A percentile compares a stretch with the other conserved stretches of the same genome.
phyloP scores from a whole-genome alignment of 2,113 vertebrate genomes.

The Tragelaphus imberbis region DNA sequence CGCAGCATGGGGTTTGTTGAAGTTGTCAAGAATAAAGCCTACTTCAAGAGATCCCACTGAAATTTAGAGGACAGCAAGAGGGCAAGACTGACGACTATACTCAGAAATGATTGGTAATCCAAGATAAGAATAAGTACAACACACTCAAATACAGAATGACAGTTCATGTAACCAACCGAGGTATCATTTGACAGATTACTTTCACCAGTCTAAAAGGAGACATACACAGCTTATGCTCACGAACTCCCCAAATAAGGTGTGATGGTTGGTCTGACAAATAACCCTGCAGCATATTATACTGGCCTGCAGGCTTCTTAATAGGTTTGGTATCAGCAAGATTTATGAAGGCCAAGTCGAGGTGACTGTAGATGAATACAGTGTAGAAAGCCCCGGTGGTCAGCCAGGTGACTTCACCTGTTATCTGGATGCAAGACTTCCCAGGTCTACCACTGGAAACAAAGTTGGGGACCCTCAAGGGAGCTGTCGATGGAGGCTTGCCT shows the following conservation, averaged over 20 bases:
- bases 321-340: background rate
- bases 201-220: background rate
- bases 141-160: background rate
- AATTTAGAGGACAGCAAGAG: background rate
- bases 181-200: background rate
- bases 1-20: background rate
- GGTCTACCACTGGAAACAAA: background rate
- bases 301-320: background rate
- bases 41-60: background rate
- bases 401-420: background rate
- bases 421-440: background rate
- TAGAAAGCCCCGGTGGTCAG: background rate
- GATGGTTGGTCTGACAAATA: background rate
- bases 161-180: background rate
- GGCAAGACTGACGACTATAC: background rate
- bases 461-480: background rate
- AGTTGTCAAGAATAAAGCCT: background rate
- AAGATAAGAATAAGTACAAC: background rate
- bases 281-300: background rate
- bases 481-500: background rate
- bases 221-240: background rate
- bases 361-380: background rate
- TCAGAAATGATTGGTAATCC: background rate
- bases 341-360: background rate
- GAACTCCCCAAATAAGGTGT: background rate